Base-by-base conservation (phyloP, 2,797 vertebrate genomes). In the Pitangus sulphuratus region DNA sequence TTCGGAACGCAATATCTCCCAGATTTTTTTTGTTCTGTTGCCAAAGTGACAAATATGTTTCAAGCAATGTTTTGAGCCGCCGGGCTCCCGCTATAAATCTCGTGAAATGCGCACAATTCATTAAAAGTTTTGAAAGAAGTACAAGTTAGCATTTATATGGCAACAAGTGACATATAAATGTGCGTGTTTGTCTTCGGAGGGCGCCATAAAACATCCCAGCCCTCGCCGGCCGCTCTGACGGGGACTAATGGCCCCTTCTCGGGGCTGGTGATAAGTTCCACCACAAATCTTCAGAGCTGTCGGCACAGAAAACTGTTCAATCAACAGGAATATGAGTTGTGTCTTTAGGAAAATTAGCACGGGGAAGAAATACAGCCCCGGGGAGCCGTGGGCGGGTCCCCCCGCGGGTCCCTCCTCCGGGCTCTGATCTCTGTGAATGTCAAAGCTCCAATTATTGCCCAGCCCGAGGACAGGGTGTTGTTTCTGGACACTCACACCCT, bases 11-110 rank as follows among this genome's bases (percentile, higher is more conserved):
- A 87, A 48, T 87, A 94, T 97, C 97, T 92, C 81, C 98, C 97
- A 93, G 92, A 74, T 93, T 93, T 96, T 95, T 90, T 97, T 97
- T 94, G 95, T 97, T 68, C 97, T 90, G 94, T 98, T 98, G 98
- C 98, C 98, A 94, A 92, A 96, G 97, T 98, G 98, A 98, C 98
- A 98, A 98, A 99, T 98, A 98, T 15, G 94, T 95, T 97, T 95
- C 93, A 98, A 97, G 98, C 95, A 98, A 98, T 98, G 98, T 98
- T 96, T 96, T 71, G 95, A 97, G 95, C 84, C 60, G 3, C 45
- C 94, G 85, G 40, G 39, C 87, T 62, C 70, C 11, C 4, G 51
- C 94, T n/a, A 97, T 99, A 98, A 99, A 99, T 99, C 98, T 98
- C 86, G 48, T 1, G 6, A 64, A 88, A 92, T 96, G 98, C 84